Percentiles rank a stretch among this genome's conserved stretches.
phyloP scores from a whole-genome alignment of 2,113 vertebrate species.

The Xiphophorus hellerii region DNA sequence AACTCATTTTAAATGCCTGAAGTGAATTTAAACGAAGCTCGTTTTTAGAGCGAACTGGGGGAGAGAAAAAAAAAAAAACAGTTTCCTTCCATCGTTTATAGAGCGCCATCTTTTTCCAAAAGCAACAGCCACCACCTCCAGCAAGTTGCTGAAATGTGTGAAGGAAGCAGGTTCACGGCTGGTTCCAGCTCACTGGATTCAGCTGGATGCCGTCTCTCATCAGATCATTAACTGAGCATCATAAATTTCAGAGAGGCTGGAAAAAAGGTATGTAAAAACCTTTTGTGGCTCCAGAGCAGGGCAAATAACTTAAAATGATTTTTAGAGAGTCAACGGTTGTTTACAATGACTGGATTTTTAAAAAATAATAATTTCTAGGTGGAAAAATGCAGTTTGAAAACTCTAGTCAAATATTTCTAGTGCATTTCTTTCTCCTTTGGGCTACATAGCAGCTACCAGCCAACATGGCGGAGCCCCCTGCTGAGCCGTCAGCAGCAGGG shows the following conservation, averaged over 20 bases:
- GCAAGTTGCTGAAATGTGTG: conserved; percentile 3
- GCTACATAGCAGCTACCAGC: neutral
- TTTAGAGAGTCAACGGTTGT: neutral
- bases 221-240: conserved; percentile 16
- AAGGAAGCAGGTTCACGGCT: conserved; percentile 15
- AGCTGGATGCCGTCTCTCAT: conserved; percentile 3
- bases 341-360: neutral
- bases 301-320: neutral
- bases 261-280: neutral
- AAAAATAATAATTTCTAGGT: neutral
- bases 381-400: neutral
- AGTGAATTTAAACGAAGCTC: neutral
- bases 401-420: neutral
- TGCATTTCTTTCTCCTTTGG: neutral
- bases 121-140: conserved; percentile 25
- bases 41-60: neutral
- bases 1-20: neutral
- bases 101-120: conserved; percentile 19
- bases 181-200: neutral
- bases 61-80: neutral
- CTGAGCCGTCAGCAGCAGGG: neutral
- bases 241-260: neutral
- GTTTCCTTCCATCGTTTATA: conserved; percentile 33
- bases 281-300: neutral
- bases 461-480: neutral